Evolutionary conservation across 2,797 vertebrate genomes (phyloP).

Genomic region (Mormyrus hasselquistii): DNA sequence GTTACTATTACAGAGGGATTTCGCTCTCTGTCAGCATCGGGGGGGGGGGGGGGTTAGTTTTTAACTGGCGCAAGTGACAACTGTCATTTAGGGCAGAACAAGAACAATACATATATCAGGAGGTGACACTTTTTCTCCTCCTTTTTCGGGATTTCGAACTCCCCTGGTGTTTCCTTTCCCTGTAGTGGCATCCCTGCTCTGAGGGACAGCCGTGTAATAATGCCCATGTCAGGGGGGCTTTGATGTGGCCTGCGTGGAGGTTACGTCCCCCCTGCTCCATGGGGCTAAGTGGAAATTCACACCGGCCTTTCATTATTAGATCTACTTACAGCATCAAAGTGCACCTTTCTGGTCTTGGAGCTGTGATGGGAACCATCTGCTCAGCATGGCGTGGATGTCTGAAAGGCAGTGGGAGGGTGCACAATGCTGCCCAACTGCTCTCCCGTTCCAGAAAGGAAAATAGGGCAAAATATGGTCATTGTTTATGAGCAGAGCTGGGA

Average conservation of each 20-base stretch:
- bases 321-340: conserved; percentile 38
- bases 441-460: conserved; percentile 26
- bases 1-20: conserved; percentile 9
- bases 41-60: background rate
- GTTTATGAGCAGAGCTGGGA: background rate
- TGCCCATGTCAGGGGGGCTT: conserved; percentile 22
- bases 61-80: background rate
- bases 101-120: conserved; percentile 3
- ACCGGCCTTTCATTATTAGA: conserved; percentile 49
- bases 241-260: conserved; percentile 35
- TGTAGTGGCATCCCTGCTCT: conserved; percentile 3
- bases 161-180: background rate
- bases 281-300: conserved; percentile 41
- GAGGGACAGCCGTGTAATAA: conserved; percentile 22
- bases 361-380: conserved; percentile 53
- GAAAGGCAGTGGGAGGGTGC: conserved; percentile 28
- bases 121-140: conserved; percentile 14
- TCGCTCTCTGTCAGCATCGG: background rate
- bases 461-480: background rate
- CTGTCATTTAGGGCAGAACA: background rate
- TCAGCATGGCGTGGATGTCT: conserved; percentile 37
- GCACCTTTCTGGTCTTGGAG: conserved; percentile 40
- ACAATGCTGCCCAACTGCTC: conserved; percentile 29
- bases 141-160: background rate
- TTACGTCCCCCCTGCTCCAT: conserved; percentile 27